Base-by-base conservation (phyloP, 2,888 invertebrate species). In the Aporophyla lueneburgensis region DNA sequence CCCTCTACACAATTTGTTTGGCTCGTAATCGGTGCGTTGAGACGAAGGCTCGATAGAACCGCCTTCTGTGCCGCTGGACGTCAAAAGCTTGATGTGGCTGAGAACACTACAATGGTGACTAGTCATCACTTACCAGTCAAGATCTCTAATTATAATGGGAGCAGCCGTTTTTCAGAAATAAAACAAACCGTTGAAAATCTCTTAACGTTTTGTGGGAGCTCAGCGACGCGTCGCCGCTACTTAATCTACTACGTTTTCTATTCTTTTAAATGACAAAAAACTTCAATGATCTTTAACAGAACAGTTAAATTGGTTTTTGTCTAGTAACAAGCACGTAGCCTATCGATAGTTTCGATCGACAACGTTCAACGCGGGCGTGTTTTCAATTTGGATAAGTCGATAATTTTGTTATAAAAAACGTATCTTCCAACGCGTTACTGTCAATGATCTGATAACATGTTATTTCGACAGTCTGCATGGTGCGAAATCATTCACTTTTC, bases 1-100 rank as follows among this genome's bases (percentile, higher is more conserved):
- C 91, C 91, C 92, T 94, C 93, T 90, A 94, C 94, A 95, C 94
- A 93, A 95, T 94, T 95, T 96, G 96, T 96, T 94, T 94, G 94
- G 91, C 87, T 91, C 92, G 90, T 96, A 96, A 95, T 95, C 95
- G 93, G 92, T 92, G 93, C 92, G 92, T 90, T 93, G 89, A 91
- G 92, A 89, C 88, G 92, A 92, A 88, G 84, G 87, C 89, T 85
- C 88, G 89, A 88, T 90, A 92, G 89, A 88, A 90, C 40, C 83
- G 92, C 92, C 93, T 93, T 92, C 93, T 91, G 92, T 92, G 86
- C 91, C 90, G 88, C 91, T 88, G 87, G 81, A 89, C 91, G 92
- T 93, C 92, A 93, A 91, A 89, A 88, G 90, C 85, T 91, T 92
- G 91, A 94, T 92, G 90, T 90, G 92, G 89, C 92, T 91, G 92